These are phyloP conservation scores for Lasioglossum villosulum DNA, from an alignment of 2,888 invertebrate species.

Conservation along the genomic window DNA sequence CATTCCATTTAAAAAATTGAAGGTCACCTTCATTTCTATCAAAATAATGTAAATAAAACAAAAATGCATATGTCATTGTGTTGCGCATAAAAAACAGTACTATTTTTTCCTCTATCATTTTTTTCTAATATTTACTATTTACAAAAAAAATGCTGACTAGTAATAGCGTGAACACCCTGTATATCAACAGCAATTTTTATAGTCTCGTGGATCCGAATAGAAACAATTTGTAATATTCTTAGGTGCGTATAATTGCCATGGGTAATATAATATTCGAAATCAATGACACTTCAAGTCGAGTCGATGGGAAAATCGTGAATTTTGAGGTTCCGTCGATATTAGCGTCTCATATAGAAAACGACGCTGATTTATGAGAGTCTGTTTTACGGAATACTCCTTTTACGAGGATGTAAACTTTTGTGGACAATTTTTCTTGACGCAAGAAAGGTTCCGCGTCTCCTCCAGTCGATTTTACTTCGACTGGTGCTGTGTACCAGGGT, in stretches of 20 bases:
- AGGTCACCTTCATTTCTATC: too few relatives aligned
- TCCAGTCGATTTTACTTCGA: conserved; percentile 48
- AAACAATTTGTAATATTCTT: not conserved
- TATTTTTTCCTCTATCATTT: too few relatives aligned
- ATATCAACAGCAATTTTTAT: not conserved
- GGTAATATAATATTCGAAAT: not conserved
- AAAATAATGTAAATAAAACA: too few relatives aligned
- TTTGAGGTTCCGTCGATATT: not conserved
- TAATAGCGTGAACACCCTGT: too few relatives aligned
- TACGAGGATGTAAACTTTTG: conserved; percentile 8
- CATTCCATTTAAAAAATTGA: too few relatives aligned
- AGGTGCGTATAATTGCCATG: not conserved
- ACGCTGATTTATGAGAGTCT: not conserved
- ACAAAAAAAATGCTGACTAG: too few relatives aligned
- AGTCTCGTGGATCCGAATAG: not conserved
- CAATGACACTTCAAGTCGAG: not conserved
- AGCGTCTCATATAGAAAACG: not conserved
- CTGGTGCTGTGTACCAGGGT: conserved; percentile 43
- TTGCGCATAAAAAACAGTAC: too few relatives aligned
- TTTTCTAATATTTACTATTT: too few relatives aligned
- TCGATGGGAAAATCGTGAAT: not conserved
- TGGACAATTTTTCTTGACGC: not conserved
- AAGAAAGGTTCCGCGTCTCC: conserved; percentile 20
- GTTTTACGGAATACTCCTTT: not conserved
- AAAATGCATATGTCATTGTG: too few relatives aligned